These are phyloP conservation scores for Pygoscelis antarcticus DNA, from an alignment of 2,113 vertebrate species.

Conservation along the genomic window DNA sequence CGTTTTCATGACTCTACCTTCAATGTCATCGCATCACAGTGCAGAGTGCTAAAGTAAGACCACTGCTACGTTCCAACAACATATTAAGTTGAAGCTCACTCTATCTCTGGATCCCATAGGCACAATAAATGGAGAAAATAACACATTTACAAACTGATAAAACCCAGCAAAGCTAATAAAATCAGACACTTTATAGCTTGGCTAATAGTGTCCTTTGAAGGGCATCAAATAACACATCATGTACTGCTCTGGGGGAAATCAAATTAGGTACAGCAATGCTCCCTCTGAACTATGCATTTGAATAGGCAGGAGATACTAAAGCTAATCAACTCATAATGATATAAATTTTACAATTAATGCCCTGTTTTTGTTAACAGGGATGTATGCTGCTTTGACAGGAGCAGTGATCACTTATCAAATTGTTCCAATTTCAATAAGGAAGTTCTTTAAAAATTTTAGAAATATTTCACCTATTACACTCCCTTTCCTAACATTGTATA, in stretches of 20 bases:
- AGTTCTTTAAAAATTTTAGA: neutral
- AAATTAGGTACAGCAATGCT: slow-evolving; percentile 67
- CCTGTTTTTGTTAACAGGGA: neutral
- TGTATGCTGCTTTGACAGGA: neutral
- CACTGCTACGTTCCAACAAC: slow-evolving; percentile 70
- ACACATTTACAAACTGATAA: slow-evolving; percentile 85
- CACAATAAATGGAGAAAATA: slow-evolving; percentile 84
- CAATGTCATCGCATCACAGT: slow-evolving; percentile 74
- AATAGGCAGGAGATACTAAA: slow-evolving; percentile 56
- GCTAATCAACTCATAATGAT: slow-evolving; percentile 42
- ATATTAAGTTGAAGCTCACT: slow-evolving; percentile 79
- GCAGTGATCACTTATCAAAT: neutral
- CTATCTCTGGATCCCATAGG: slow-evolving; percentile 78
- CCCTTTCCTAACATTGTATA: neutral
- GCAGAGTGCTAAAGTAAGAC: slow-evolving; percentile 74
- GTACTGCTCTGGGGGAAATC: slow-evolving; percentile 77
- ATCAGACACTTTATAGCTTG: slow-evolving; percentile 81
- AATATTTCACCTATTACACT: neutral
- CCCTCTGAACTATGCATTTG: slow-evolving; percentile 61
- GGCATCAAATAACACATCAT: slow-evolving; percentile 83
- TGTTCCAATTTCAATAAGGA: neutral
- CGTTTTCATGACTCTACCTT: slow-evolving; percentile 73
- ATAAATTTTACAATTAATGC: slow-evolving; percentile 42
- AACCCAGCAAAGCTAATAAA: slow-evolving; percentile 82
- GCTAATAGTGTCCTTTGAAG: slow-evolving; percentile 84